phyloP scores from a whole-genome alignment of 2,888 invertebrate species.

The Diarsia rubi region DNA sequence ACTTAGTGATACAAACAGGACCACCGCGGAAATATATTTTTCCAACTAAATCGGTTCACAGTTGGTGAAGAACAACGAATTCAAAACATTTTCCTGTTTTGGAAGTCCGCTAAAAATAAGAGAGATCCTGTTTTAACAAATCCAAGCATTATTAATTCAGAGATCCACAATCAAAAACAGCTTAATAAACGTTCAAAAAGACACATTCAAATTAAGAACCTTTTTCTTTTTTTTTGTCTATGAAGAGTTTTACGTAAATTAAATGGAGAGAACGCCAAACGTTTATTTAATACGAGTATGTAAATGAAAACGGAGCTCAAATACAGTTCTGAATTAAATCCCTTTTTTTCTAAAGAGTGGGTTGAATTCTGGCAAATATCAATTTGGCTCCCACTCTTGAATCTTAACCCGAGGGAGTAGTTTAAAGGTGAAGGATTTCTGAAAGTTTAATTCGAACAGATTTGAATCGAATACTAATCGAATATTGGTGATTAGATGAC shows the following conservation, averaged over 20 bases:
- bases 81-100: too few relatives aligned
- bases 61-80: too few relatives aligned
- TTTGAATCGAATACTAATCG: constrained; percentile 1
- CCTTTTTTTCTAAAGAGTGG: constrained; percentile 1
- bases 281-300: too few relatives aligned
- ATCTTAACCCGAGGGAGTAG: constrained; percentile 11
- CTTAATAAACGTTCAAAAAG: not conserved
- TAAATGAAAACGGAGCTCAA: not conserved
- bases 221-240: not conserved
- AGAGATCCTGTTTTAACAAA: not conserved
- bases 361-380: not conserved
- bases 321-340: not conserved
- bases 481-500: not conserved
- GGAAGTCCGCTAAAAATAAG: too few relatives aligned
- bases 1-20: too few relatives aligned
- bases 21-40: too few relatives aligned
- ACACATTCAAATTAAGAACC: not conserved
- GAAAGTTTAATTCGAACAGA: not conserved
- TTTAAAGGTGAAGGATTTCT: constrained; percentile 26
- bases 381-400: constrained; percentile 26
- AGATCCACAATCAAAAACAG: not conserved
- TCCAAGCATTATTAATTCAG: not conserved
- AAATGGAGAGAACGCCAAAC: not conserved
- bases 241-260: not conserved
- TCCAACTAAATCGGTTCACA: too few relatives aligned